Percentiles rank a stretch among this genome's conserved stretches.
Conservation (phyloP, 2,113 vertebrate genomes). For the Ivindomyrus marchei region DNA sequence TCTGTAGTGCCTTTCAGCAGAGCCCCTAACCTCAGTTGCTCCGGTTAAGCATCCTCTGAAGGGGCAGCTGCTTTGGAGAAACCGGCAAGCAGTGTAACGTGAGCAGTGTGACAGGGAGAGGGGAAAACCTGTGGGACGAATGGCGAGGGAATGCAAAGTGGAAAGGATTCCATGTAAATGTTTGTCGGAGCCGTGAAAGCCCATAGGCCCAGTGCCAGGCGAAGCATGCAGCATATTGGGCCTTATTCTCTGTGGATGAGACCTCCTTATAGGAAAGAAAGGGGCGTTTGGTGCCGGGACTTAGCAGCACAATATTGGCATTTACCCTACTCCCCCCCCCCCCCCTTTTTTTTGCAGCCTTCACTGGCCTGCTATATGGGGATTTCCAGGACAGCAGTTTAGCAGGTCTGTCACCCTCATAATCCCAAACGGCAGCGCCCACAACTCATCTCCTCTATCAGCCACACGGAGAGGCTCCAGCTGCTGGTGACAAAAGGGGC, state of each 20-base stretch:
- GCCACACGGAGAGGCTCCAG: not conserved
- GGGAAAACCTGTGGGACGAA: not conserved
- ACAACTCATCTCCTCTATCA: not conserved
- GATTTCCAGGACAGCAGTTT: not conserved
- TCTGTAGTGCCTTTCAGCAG: not conserved
- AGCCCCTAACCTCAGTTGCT: not conserved
- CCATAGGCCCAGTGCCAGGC: not conserved
- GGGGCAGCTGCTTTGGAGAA: not conserved
- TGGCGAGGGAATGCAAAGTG: not conserved
- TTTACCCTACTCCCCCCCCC: not conserved
- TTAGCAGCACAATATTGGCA: not conserved
- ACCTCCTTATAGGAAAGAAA: not conserved
- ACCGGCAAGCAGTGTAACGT: not conserved
- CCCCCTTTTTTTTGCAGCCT: not conserved
- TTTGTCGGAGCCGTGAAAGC: not conserved
- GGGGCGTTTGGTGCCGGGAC: not conserved
- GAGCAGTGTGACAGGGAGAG: not conserved
- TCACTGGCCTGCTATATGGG: not conserved
- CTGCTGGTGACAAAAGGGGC: not conserved
- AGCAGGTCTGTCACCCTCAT: not conserved
- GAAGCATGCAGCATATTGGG: not conserved
- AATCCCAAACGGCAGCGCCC: not conserved
- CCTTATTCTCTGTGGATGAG: not conserved
- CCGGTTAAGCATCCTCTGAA: not conserved
- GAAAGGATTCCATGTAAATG: not conserved